Conservation (phyloP, 2,113 vertebrate genomes). For the Zosterops lateralis region DNA sequence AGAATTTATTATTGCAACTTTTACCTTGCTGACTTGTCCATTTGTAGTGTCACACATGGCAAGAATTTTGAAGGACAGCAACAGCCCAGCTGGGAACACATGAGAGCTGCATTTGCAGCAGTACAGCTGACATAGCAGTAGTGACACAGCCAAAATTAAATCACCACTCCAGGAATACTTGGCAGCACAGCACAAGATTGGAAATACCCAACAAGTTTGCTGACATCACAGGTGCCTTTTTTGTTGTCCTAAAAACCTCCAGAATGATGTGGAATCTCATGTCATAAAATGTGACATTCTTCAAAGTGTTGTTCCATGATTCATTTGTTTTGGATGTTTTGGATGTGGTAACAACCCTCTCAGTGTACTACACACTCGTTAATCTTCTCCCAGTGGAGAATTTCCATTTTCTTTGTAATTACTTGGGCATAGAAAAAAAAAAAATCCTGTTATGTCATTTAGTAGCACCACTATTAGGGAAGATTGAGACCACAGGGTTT, state of each 20-base stretch:
- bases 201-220: not conserved
- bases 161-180: not conserved
- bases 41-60: not conserved
- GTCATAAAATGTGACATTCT: not conserved
- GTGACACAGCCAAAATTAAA: constrained; percentile 40
- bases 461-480: not conserved
- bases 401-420: not conserved
- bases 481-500: not conserved
- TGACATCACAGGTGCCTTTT: not conserved
- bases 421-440: not conserved
- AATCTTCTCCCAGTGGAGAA: not conserved
- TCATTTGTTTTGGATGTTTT: not conserved
- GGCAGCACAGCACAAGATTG: not conserved
- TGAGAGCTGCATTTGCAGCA: not conserved
- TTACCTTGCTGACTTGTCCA: not conserved
- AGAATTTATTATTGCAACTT: not conserved
- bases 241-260: not conserved
- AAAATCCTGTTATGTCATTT: not conserved
- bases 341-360: not conserved
- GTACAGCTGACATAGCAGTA: constrained; percentile 18
- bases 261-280: not conserved
- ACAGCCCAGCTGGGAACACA: not conserved
- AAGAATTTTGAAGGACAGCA: constrained; percentile 54
- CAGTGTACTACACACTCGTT: not conserved
- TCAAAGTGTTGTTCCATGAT: not conserved